Evolutionary conservation across 2,113 vertebrate genomes (phyloP), one percentile per base, ranked within the genome.

Genomic region (Anas platyrhynchos): DNA sequence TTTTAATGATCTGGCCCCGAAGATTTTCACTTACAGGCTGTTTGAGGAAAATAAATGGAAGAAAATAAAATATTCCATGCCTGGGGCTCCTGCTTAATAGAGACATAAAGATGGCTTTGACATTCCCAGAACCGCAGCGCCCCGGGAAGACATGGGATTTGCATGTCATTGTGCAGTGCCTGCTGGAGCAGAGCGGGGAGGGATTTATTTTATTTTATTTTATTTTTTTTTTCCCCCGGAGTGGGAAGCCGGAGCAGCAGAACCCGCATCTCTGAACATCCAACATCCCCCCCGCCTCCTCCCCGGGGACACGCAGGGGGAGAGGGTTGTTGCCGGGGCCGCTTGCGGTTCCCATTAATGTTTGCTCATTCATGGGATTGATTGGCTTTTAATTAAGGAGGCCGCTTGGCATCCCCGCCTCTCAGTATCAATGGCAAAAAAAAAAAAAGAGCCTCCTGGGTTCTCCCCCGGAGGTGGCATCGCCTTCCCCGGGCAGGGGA

Each of bases 41-140:
- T 91, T 97, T 96, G 96, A 96, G 95, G 94, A 74, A 96, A 97
- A 97, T 82, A 92, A 94, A 89, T 94, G 86, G 83, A 27, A 67
- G 54, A 74, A 79, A 89, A 41, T 25, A 82, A 91, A 92, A 94
- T 86, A 93, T 95, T 96, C 96, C 96, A 93, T 86, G 94, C 96
- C 95, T 91, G 90, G 76, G 96, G 97, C 94, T 94, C n/a, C 89
- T 79, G 83, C 91, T 92, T 96, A 97, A 97, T 83, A 93, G 93
- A 97, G 92, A 96, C 84, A 95, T 96, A 95, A 95, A 95, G 95
- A 95, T 95, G 94, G 83, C 76, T 95, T 96, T 94, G 94, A 94
- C 91, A 84, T 95, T 95, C 96, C 86, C 91, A 78, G 89, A 95
- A 93, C 94, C 93, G 0, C 94, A 95, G 93, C 67, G 48, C 95